Evolutionary conservation across 2,113 vertebrate species (phyloP), one percentile per base, ranked within the genome.

Genomic region (Falco punctatus): DNA sequence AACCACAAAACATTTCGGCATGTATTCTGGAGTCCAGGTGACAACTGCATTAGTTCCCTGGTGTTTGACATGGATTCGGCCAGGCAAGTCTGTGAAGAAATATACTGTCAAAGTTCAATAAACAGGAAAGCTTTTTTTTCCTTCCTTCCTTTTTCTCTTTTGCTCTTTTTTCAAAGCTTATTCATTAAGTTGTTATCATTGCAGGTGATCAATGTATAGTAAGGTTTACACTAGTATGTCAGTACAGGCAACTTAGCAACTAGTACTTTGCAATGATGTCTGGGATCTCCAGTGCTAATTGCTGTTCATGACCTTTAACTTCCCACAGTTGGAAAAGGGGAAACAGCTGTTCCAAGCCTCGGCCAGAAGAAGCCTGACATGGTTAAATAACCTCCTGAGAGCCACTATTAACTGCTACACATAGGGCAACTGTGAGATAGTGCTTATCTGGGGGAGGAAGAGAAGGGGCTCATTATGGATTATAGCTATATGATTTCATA

Each of bases 11-110:
- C 94, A 97, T 51, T 93, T 81, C 64, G 94, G 75, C 52, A 33
- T 88, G 58, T 95, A 89, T 87, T 95, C 72, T 65, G 97, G 96
- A 89, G 83, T 92, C 97, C 97, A 97, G 17, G 94, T 96, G 85
- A 97, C 10, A 40, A 95, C 62, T 24, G 72, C 90, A 2, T 49
- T 44, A 24, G 40, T 80, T 86, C 87, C 81, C 11, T 86, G 87
- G 26, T 59, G 70, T 82, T 86, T 95, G 20, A 91, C 70, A 21
- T 73, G 92, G 70, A 97, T 94, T 88, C 91, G 89, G 49, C 94
- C 96, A 65, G 94, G 96, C 62, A 97, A 95, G 24, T 81, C 97
- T 97, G 94, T 59, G n/a, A 86, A 88, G 3, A 83, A 94, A 94
- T 14, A 48, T 2, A 65, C 11, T 15, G 11, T 81, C 46, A 75